These are phyloP conservation scores for Meriones psammophilus DNA, from an alignment of 2,797 vertebrate genomes.

Conservation along the genomic window DNA sequence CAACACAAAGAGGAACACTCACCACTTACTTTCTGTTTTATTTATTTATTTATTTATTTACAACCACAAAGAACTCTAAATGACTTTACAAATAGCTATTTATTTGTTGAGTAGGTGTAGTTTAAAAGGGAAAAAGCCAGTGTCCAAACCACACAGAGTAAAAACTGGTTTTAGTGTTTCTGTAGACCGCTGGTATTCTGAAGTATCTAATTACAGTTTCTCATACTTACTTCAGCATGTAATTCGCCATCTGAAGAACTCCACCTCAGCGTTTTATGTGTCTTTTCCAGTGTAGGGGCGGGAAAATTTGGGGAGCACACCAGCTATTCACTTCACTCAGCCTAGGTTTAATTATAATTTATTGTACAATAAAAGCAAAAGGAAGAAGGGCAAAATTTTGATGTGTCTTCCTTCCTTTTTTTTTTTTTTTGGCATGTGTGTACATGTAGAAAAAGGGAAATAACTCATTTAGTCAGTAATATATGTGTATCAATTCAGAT, in stretches of 20 bases:
- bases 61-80: conserved; percentile 60
- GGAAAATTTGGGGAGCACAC: conserved; percentile 69
- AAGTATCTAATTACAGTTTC: conserved; percentile 68
- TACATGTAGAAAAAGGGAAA: background rate
- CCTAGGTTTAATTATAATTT: conserved; percentile 75
- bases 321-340: conserved; percentile 58
- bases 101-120: conserved; percentile 66
- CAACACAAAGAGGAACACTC: conserved; percentile 61
- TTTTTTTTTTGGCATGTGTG: background rate
- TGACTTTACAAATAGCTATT: conserved; percentile 65
- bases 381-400: conserved; percentile 2
- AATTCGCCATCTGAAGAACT: conserved; percentile 64
- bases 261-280: conserved; percentile 56
- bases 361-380: conserved; percentile 46
- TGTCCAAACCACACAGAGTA: conserved; percentile 54
- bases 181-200: conserved; percentile 5
- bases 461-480: background rate
- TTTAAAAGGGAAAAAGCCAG: background rate
- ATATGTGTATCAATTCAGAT: background rate
- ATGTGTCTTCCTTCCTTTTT: background rate
- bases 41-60: background rate
- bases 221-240: conserved; percentile 43
- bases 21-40: background rate
- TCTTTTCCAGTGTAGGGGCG: conserved; percentile 52
- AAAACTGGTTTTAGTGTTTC: conserved; percentile 60